Conservation (phyloP, 2,113 vertebrate genomes). For the Chloropsis hardwickii region DNA sequence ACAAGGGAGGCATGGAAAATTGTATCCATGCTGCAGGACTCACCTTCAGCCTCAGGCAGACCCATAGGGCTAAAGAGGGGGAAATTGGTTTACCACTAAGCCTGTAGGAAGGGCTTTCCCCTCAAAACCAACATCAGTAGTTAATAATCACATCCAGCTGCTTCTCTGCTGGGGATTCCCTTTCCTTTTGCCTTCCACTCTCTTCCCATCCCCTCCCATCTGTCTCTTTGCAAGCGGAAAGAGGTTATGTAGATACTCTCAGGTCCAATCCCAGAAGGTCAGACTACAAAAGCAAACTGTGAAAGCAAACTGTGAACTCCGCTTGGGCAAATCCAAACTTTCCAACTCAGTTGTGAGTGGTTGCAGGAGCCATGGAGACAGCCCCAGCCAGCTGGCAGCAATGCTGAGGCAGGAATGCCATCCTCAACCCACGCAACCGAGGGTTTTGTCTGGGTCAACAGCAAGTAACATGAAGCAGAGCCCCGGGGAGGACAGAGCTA, state of each 20-base stretch:
- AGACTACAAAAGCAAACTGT: not conserved
- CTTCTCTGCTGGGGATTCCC: not conserved
- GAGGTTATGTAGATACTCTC: not conserved
- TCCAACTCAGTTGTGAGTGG: not conserved
- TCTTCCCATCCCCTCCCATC: not conserved
- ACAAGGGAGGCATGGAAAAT: not conserved
- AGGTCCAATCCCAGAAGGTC: not conserved
- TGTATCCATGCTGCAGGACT: not conserved
- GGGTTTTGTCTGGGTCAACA: not conserved
- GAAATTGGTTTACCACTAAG: not conserved
- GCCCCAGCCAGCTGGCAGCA: not conserved
- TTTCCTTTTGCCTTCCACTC: not conserved
- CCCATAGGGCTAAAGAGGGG: not conserved
- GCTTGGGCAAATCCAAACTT: not conserved
- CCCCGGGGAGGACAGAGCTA: fast-evolving
- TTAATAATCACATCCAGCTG: not conserved
- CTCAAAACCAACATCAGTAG: not conserved
- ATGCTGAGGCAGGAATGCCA: not conserved
- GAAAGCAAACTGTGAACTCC: not conserved
- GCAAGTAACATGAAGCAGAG: not conserved
- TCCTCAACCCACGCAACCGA: not conserved
- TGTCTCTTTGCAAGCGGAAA: not conserved
- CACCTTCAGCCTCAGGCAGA: not conserved
- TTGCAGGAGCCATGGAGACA: not conserved
- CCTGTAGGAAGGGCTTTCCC: not conserved